Base-by-base conservation (phyloP, 2,797 vertebrate species). In the Parotocinclus haroldoi region DNA sequence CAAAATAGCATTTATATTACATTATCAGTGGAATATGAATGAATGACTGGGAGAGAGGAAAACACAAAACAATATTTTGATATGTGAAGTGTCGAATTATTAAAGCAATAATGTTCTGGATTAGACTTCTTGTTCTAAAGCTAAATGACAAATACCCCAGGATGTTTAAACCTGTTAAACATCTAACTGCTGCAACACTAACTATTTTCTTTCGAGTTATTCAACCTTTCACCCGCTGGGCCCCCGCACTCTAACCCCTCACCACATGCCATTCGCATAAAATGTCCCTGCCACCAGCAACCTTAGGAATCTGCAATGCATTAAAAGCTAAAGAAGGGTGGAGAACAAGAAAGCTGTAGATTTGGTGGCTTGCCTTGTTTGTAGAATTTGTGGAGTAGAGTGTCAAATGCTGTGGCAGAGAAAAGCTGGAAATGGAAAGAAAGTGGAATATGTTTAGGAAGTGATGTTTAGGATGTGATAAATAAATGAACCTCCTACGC, bases 221-320 rank as follows among this genome's bases (percentile, higher is more conserved):
- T 92, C 91, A 93, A 86, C 89, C 89, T 94, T 92, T 93, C 90
- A 91, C 92, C 90, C 86, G 82, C 77, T 82, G 79, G 79, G 83
- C 79, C 89, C 80, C 80, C 80, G 76, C 62, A 84, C 75, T 75
- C 79, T 91, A 88, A 95, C 85, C 90, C 89, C 89, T 91, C 90
- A 87, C 87, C 90, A 85, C 70, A 80, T 87, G 85, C 81, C 90
- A 86, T 93, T 94, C 92, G 82, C 86, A 86, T 83, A 90, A 88
- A 83, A 82, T 81, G 62, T 86, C 82, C 81, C 83, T 81, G 85
- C 85, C 81, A 83, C 82, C 83, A 84, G 81, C 81, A 87, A 88
- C 79, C 86, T 86, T 88, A 86, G 89, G 87, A 92, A 89, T 91
- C 88, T 91, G 87, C 86, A 90, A 91, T 89, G 83, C 81, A 88